phyloP scores from a whole-genome alignment of 64 coral and sea anemone species.

The Acropora tenuis region DNA sequence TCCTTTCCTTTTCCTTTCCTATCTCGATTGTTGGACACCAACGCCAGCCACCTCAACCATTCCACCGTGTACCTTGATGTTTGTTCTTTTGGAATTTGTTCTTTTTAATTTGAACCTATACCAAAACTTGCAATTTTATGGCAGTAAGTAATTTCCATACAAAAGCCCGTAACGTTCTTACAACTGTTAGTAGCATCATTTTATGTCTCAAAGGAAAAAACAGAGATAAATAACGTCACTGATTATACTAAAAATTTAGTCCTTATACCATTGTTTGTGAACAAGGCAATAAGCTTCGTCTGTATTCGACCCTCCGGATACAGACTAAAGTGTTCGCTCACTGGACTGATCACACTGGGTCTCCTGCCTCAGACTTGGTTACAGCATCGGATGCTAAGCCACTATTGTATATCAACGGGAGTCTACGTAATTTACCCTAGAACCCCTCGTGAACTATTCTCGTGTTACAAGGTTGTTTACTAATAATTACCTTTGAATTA shows the following conservation, averaged over 20 bases:
- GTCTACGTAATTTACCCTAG: not conserved
- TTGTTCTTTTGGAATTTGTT: no score
- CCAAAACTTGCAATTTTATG: no score
- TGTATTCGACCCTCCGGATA: not conserved
- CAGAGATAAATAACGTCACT: not conserved
- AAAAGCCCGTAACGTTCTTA: slow-evolving; percentile 5
- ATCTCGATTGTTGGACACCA: no score
- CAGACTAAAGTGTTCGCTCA: not conserved
- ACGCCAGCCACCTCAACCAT: no score
- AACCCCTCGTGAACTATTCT: not conserved
- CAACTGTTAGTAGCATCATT: not conserved
- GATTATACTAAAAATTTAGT: not conserved
- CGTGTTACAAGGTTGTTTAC: not conserved
- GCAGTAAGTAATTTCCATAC: not conserved
- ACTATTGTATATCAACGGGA: not conserved
- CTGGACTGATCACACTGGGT: not conserved
- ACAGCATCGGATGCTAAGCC: not conserved
- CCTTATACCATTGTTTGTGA: not conserved
- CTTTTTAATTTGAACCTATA: no score
- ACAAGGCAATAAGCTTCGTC: not conserved
- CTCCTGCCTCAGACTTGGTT: not conserved
- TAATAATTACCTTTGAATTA: slow-evolving; percentile 2
- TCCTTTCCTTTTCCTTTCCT: no score
- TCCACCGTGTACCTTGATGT: no score
- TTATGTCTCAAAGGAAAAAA: not conserved